Base-by-base conservation (phyloP, 2,797 vertebrate genomes). In the Iguana delicatissima region DNA sequence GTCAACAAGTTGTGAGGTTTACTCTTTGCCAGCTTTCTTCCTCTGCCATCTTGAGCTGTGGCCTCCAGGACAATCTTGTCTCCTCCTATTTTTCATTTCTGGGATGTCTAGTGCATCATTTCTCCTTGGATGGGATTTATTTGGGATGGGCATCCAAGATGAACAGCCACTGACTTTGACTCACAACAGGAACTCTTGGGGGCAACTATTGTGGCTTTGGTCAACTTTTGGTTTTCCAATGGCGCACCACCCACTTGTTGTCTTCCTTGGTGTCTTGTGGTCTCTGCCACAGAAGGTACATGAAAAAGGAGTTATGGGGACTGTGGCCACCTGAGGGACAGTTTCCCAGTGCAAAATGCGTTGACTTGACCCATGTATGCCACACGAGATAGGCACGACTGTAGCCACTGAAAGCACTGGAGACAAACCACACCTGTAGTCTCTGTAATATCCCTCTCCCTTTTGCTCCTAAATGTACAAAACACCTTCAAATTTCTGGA, bases 21-120 rank as follows among this genome's bases (percentile, higher is more conserved):
- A 6, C 2, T 0, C 80, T 3, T 26, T 72, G 32, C 84, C 12
- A 42, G 72, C 7, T 0, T 0, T 83, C 85, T 20, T 8, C 72
- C 2, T 29, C 0, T 2, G 67, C 20, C 20, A 62, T 8, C 2
- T 32, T 73, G 18, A 29, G 72, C 16, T 46, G 32, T 2, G 3
- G 35, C 0, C 12, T 0, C 42, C 5, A 32, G 1, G 38, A 89
- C 29, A 81, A 8, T 0, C 0, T 69, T 24, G 16, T 4, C 1
- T 32, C 52, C 64, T 9, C 0, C 0, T 0, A 80, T 22, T 79
- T 32, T 86, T 52, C n/a, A 82, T 1, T 20, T 89, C 57, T 62
- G 38, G 6, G 22, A 0, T 13, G n/a, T 0, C 16, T 67, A 57
- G 29, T 57, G 38, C 38, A 18, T 2, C 1, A 32, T 6, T 4